Conservation (phyloP, 1,140 invertebrate genomes). For the Neoseiulus cucumeris region DNA sequence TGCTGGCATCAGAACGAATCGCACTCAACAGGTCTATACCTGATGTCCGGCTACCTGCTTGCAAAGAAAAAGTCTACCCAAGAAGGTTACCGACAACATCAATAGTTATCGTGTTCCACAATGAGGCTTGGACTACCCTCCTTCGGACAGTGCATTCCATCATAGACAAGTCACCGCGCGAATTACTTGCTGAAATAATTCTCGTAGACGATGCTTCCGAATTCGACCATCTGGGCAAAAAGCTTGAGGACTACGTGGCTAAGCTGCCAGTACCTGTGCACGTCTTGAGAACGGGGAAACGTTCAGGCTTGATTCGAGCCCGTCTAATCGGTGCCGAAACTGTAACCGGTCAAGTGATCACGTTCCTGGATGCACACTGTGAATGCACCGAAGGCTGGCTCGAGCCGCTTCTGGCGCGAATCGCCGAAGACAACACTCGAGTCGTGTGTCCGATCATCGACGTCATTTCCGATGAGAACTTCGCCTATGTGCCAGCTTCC, state of each 20-base stretch:
- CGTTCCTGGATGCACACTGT: conserved; percentile 89
- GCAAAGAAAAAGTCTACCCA: conserved; percentile 52
- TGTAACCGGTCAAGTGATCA: conserved; percentile 76
- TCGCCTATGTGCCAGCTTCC: conserved; percentile 71
- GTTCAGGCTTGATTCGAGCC: conserved; percentile 81
- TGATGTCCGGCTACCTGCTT: conserved; percentile 50
- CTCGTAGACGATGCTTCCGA: conserved; percentile 83
- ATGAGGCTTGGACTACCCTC: conserved; percentile 91
- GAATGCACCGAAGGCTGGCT: conserved; percentile 77
- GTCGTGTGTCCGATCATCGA: conserved; percentile 96
- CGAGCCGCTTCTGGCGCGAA: conserved; percentile 66
- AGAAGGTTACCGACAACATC: conserved; percentile 61
- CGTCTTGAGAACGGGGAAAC: conserved; percentile 62
- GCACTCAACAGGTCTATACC: conserved; percentile 82
- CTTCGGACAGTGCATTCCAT: conserved; percentile 88
- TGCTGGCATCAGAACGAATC: conserved; percentile 91
- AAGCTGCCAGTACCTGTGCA: conserved; percentile 49
- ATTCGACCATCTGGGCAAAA: conserved; percentile 68
- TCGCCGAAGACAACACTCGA: conserved; percentile 69
- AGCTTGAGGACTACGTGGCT: conserved; percentile 72
- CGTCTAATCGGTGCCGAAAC: conserved; percentile 71
- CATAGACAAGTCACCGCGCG: conserved; percentile 68
- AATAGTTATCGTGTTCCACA: conserved; percentile 92
- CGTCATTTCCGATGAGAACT: conserved; percentile 90
- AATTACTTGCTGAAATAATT: conserved; percentile 76